Percentiles rank a stretch among this genome's conserved stretches.
Conservation (phyloP, 2,797 vertebrate genomes). For the Gila robusta region DNA sequence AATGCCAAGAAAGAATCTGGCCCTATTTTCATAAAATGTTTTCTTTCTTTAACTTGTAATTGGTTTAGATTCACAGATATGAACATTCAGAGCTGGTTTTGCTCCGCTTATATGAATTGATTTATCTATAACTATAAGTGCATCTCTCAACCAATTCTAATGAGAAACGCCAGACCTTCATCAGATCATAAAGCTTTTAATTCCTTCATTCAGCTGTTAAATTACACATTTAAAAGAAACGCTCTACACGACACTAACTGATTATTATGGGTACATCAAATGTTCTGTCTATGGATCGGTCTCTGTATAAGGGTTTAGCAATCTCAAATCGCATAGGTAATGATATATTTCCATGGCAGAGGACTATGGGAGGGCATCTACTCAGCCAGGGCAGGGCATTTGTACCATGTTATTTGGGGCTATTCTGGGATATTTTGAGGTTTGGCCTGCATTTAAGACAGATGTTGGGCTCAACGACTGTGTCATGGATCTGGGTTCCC, state of each 20-base stretch:
- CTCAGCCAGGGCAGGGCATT: neutral
- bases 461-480: conserved; percentile 57
- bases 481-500: conserved; percentile 53
- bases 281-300: neutral
- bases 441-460: conserved; percentile 54
- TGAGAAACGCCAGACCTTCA: neutral
- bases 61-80: conserved; percentile 25
- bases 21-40: neutral
- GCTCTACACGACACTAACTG: neutral
- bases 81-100: conserved; percentile 24
- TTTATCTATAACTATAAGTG: neutral
- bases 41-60: conserved; percentile 33
- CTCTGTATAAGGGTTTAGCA: neutral
- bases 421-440: conserved; percentile 52
- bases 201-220: conserved; percentile 13
- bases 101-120: neutral
- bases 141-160: neutral
- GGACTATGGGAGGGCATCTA: conserved; percentile 12
- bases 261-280: conserved; percentile 13
- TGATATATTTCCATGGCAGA: conserved; percentile 2
- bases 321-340: neutral
- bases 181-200: conserved; percentile 22
- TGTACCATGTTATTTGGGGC: conserved; percentile 62
- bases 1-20: conserved; percentile 3
- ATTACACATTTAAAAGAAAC: conserved; percentile 19